Percentiles rank a stretch among this genome's conserved stretches.
Evolutionary conservation across 2,797 vertebrate species (phyloP).

Genomic region (Amblyraja radiata): DNA sequence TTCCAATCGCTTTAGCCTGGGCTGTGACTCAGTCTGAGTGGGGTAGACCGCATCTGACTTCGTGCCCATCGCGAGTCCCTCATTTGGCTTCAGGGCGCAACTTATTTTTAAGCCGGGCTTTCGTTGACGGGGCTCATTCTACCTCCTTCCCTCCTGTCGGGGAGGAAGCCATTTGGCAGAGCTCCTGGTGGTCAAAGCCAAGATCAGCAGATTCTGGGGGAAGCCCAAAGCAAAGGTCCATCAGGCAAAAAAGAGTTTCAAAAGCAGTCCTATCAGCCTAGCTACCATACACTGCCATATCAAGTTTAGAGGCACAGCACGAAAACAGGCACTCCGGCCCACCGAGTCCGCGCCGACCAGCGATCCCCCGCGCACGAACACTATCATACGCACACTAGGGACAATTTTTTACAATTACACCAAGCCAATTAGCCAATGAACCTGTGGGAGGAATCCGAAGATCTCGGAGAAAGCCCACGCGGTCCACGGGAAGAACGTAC

Average conservation of each 20-base stretch:
- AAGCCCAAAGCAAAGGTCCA: slow-evolving; percentile 13
- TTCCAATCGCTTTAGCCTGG: not conserved
- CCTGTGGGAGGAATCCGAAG: too few relatives aligned
- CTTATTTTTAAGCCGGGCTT: not conserved
- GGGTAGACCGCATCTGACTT: not conserved
- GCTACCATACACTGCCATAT: not conserved
- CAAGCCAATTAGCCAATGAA: too few relatives aligned
- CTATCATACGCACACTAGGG: too few relatives aligned
- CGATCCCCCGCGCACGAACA: too few relatives aligned
- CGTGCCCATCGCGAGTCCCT: not conserved
- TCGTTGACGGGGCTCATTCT: not conserved
- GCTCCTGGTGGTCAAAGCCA: not conserved
- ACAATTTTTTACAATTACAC: too few relatives aligned
- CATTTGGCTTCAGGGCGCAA: not conserved
- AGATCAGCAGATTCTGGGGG: slow-evolving; percentile 7
- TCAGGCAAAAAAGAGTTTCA: not conserved
- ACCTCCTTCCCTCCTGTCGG: not conserved
- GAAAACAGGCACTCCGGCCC: too few relatives aligned
- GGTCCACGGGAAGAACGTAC: too few relatives aligned
- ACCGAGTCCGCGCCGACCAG: too few relatives aligned
- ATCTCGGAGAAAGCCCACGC: too few relatives aligned
- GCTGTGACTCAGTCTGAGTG: not conserved
- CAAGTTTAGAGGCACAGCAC: too few relatives aligned
- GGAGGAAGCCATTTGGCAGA: not conserved
- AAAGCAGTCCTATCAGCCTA: not conserved